Evolutionary conservation across 92 coral and sea anemone species (phyloP), one percentile per base, ranked within the genome.

Genomic region (Epizoanthus scotinus): DNA sequence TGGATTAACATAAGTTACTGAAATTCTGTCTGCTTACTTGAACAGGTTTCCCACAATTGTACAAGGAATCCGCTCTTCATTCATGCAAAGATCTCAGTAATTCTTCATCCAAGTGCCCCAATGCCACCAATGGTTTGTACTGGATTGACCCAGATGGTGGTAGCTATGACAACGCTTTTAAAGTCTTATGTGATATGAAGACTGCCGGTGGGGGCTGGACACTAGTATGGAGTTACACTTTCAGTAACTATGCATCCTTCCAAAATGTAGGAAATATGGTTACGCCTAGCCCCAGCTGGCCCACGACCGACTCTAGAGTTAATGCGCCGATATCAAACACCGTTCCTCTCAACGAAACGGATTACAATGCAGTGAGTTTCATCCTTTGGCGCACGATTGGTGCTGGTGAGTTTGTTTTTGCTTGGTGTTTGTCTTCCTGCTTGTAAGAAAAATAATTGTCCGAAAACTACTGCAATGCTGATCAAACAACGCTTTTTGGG

Each of bases 151-250:
- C 83, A 2, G 78, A 72, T 59, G 82, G 77, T 3, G 84, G 84
- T 40, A 70, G 78, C 63, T 70, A 68, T 69, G 84, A 65, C 62
- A 74, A 81, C 62, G 88, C 91, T 4, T 78, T 88, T 20, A 77
- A 63, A 34, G 92, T 62, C 9, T 88, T 71, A 63, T 88, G 91
- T 61, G 89, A 85, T 60, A 38, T 81, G 60, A 40, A 60, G 21
- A 85, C 89, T 15, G 61, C 78, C 6, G 84, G 82, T 24, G 89
- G 87, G 78, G 87, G 87, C 73, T 89, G 89, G 92, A 86, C 85
- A 0, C 83, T 85, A 61, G 87, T 86, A n/a, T 89, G 83, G 78
- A 81, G 87, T 55, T 89, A 89, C 69, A 82, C 85, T 59, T 85
- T 86, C 74, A 89, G 82, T 3, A 57, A 86, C 15, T 86, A 82